phyloP scores from a whole-genome alignment of 2,797 vertebrate genomes.

The Enoplosus armatus region DNA sequence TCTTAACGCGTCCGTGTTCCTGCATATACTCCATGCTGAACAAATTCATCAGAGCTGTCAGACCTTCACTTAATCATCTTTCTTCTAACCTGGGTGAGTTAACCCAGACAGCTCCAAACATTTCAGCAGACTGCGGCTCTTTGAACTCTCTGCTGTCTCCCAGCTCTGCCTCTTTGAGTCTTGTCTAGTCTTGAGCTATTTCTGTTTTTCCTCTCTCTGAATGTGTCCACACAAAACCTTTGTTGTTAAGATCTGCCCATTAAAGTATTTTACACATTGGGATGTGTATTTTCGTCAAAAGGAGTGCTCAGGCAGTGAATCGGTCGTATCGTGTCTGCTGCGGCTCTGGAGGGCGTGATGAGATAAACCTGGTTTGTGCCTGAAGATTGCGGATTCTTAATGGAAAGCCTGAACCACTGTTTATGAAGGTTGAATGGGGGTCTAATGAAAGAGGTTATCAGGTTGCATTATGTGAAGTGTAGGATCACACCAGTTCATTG shows the following conservation, averaged over 20 bases:
- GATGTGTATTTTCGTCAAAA: background rate
- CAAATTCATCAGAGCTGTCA: background rate
- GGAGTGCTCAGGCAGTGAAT: background rate
- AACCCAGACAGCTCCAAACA: background rate
- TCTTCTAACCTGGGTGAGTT: background rate
- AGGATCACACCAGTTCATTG: background rate
- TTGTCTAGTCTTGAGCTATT: background rate
- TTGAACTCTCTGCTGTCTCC: background rate
- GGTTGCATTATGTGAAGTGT: background rate
- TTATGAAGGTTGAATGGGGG: background rate
- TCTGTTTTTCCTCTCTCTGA: background rate
- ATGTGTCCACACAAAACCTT: background rate
- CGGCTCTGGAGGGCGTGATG: background rate
- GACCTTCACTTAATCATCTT: background rate
- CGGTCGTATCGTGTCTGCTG: background rate
- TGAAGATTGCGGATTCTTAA: too few relatives aligned
- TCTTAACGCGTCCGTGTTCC: background rate
- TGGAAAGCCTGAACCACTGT: background rate
- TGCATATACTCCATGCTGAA: background rate
- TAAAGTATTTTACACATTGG: too few relatives aligned
- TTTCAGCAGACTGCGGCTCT: background rate
- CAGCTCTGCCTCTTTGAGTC: background rate
- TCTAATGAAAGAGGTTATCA: background rate
- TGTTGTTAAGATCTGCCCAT: background rate
- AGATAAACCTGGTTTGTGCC: background rate